phyloP scores from a whole-genome alignment of 2,113 vertebrate genomes.

The Catharus bicknelli region DNA sequence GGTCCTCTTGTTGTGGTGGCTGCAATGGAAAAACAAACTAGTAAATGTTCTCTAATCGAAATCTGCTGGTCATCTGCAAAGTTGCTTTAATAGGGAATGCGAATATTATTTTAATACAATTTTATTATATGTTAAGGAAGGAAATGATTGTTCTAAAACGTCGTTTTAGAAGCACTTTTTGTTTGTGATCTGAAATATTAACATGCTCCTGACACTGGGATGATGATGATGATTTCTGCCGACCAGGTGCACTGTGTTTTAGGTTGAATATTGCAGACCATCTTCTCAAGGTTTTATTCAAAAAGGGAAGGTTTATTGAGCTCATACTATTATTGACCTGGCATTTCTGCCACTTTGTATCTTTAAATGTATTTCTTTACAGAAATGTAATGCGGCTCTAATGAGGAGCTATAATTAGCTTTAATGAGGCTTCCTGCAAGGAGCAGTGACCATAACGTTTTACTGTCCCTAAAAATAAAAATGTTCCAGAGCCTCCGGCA shows the following conservation, averaged over 20 bases:
- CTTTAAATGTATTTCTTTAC: not conserved
- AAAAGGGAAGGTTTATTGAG: not conserved
- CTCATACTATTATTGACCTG: not conserved
- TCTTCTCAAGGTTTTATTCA: not conserved
- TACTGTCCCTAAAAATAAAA: not conserved
- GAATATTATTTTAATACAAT: not conserved
- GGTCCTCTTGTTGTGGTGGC: accelerated
- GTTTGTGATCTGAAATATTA: not conserved
- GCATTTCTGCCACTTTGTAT: not conserved
- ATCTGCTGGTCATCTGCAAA: not conserved
- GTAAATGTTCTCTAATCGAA: not conserved
- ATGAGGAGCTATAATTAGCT: not conserved
- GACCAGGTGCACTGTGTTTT: not conserved
- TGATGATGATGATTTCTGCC: not conserved
- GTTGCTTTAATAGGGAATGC: not conserved
- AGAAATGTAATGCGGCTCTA: not conserved
- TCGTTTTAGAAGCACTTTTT: not conserved
- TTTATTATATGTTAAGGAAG: not conserved
- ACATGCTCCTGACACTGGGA: not conserved
- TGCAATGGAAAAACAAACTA: not conserved
- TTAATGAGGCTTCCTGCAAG: not conserved
- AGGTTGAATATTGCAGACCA: not conserved
- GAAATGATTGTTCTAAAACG: not conserved
- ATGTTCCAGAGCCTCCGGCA: not conserved
- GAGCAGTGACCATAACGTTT: not conserved